phyloP scores from a whole-genome alignment of 2,888 invertebrate species.

The Leptinotarsa rubiginosa region DNA sequence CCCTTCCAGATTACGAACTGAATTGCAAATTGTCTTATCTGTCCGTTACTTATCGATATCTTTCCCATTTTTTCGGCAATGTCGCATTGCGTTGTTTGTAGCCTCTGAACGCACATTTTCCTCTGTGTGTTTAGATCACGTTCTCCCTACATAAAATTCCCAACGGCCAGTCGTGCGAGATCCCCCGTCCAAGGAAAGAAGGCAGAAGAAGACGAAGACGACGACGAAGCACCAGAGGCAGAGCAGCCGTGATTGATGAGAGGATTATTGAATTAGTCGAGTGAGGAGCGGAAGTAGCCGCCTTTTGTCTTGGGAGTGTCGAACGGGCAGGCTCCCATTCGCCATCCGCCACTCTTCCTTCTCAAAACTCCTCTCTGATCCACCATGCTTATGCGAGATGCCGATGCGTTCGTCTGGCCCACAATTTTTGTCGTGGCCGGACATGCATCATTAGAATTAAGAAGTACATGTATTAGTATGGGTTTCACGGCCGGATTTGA shows the following conservation, averaged over 20 bases:
- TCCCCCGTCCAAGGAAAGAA: background rate
- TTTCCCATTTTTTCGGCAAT: background rate
- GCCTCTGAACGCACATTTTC: background rate
- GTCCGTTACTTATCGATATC: no score
- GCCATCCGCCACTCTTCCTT: constrained; percentile 40
- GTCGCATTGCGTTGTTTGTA: background rate
- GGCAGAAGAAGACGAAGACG: constrained; percentile 25
- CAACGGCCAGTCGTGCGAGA: constrained; percentile 13
- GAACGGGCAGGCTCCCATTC: constrained; percentile 56
- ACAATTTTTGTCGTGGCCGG: constrained; percentile 23
- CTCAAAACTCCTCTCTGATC: constrained; percentile 21
- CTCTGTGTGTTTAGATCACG: background rate
- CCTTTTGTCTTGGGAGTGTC: constrained; percentile 62
- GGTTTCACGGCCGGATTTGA: background rate
- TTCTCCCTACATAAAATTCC: constrained; percentile 18
- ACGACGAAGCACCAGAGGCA: constrained; percentile 26
- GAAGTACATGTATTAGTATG: constrained; percentile 16
- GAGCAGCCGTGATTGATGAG: constrained; percentile 55
- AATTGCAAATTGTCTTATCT: no score
- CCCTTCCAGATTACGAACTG: no score
- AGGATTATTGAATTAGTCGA: constrained; percentile 58
- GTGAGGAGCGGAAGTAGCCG: constrained; percentile 59
- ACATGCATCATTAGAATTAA: constrained; percentile 5
- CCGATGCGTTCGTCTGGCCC: constrained; percentile 7
- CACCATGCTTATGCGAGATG: constrained; percentile 29